Base-by-base conservation (phyloP, 2,888 invertebrate species). In the Colostygia pectinataria region DNA sequence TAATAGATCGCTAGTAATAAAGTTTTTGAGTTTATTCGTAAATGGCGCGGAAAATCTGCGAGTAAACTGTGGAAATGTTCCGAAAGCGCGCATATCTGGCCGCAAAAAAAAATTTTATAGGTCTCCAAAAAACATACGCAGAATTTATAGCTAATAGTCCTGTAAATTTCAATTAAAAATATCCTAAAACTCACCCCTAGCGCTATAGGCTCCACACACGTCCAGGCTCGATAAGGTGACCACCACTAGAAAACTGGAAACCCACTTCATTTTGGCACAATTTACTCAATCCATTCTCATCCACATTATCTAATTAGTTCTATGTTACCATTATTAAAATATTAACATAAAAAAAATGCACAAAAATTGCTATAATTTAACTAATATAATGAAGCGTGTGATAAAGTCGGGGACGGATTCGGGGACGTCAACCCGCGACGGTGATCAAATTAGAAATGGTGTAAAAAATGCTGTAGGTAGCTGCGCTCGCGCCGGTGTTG, bases 361-460 rank as follows among this genome's bases (percentile, higher is more conserved):
- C n/a, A n/a, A n/a, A n/a, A n/a, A n/a, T n/a, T n/a, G n/a, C n/a
- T n/a, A n/a, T n/a, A n/a, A n/a, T n/a, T n/a, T n/a, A n/a, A n/a
- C n/a, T n/a, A n/a, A n/a, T n/a, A n/a, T n/a, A n/a, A n/a, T n/a
- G n/a, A n/a, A n/a, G n/a, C n/a, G n/a, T n/a, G n/a, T n/a, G n/a
- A n/a, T n/a, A n/a, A n/a, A n/a, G n/a, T n/a, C n/a, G n/a, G n/a
- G n/a, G n/a, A n/a, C 57, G 53, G 59, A 60, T 59, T 42, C 8
- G 42, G 63, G 64, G 65, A 68, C 84, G 83, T 78, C 80, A 73
- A 71, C 33, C 57, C 57, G 58, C 57, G 66, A 53, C 77, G 76
- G 66, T 68, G 73, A 66, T 78, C 74, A 71, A 80, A 80, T 81
- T 80, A 82, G 85, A 85, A 89, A 86, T 88, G 87, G 59, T 63